Conservation (phyloP, 1,140 invertebrate genomes). For the Drosophila rufa region DNA sequence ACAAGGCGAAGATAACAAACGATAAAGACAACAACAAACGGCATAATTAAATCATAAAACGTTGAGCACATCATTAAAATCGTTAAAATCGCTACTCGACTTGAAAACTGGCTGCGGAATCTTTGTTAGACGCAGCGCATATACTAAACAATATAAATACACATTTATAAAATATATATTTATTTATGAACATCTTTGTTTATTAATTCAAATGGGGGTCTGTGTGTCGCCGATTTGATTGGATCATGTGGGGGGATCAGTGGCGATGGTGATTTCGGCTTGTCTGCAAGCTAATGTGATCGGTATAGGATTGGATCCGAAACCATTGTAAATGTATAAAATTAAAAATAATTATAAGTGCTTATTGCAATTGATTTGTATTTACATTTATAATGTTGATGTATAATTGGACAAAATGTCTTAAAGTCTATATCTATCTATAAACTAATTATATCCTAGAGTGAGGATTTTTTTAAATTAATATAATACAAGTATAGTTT, state of each 20-base stretch:
- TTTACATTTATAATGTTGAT: too few relatives aligned
- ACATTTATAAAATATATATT: conserved; percentile 66
- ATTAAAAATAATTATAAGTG: not conserved
- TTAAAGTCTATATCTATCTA: too few relatives aligned
- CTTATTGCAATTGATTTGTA: too few relatives aligned
- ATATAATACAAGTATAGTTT: too few relatives aligned
- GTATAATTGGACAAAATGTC: too few relatives aligned
- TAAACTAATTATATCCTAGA: too few relatives aligned
- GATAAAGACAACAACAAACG: conserved; percentile 63
- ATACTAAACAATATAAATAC: conserved; percentile 50
- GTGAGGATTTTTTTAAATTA: too few relatives aligned
- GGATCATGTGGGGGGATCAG: conserved; percentile 60
- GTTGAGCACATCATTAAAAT: conserved; percentile 83
- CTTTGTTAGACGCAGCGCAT: conserved; percentile 27
- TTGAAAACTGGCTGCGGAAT: conserved; percentile 59
- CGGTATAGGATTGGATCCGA: not conserved
- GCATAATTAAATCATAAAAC: conserved; percentile 82
- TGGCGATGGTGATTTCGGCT: conserved; percentile 3
- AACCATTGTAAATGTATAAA: not conserved
- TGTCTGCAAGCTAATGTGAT: not conserved
- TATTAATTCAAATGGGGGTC: conserved; percentile 81
- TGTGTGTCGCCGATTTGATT: conserved; percentile 69
- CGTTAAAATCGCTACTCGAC: conserved; percentile 77
- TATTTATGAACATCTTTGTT: conserved; percentile 76
- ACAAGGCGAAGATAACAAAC: conserved; percentile 42